A percentile compares a stretch with the other conserved stretches of the same genome.
Conservation (phyloP, 35 echinoderm and acorn worm species). For the Heliocidaris tuberculata region DNA sequence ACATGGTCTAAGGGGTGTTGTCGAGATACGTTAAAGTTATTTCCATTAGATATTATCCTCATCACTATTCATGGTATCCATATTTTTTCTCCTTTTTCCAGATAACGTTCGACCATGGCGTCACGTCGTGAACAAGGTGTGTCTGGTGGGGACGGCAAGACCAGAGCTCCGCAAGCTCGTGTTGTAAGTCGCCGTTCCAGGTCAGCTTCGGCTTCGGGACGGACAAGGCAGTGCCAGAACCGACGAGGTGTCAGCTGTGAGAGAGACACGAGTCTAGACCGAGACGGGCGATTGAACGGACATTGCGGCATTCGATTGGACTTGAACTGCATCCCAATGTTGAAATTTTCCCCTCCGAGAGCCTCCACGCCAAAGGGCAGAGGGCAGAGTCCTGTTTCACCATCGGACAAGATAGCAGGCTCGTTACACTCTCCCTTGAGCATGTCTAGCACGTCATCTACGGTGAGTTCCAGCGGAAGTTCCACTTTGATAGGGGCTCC, state of each 20-base stretch:
- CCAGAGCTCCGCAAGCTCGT: neutral
- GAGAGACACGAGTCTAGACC: constrained; percentile 8
- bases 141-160: neutral
- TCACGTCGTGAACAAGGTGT: neutral
- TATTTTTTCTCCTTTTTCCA: neutral
- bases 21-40: no score
- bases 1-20: no score
- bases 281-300: neutral
- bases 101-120: neutral
- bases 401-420: neutral
- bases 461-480: constrained; percentile 51
- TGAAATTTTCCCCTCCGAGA: constrained; percentile 32
- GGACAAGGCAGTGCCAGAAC: constrained; percentile 20
- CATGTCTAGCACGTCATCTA: constrained; percentile 55
- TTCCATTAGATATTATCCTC: no score
- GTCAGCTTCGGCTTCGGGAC: constrained; percentile 14
- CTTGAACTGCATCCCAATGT: constrained; percentile 35
- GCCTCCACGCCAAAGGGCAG: constrained; percentile 29
- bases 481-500: constrained; percentile 42
- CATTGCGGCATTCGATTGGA: constrained; percentile 17
- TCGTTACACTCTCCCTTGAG: constrained; percentile 8
- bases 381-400: constrained; percentile 28
- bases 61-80: neutral
- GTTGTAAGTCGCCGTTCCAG: constrained; percentile 20
- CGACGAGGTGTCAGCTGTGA: constrained; percentile 27